These are phyloP conservation scores for Drosophila nr. fundita DNA, from an alignment of 2,888 invertebrate genomes.

Conservation along the genomic window DNA sequence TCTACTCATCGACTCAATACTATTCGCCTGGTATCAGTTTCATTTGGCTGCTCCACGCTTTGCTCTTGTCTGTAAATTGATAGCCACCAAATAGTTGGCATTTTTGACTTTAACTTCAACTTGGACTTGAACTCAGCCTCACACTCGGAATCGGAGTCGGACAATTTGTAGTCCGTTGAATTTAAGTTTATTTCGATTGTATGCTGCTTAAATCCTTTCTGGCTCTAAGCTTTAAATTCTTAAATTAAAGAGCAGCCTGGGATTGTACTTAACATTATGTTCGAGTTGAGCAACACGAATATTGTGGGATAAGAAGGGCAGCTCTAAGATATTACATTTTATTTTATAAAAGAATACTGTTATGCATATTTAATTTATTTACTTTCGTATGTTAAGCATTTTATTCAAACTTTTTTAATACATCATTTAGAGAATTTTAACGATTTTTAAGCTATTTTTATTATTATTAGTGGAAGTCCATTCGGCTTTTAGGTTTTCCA, in stretches of 20 bases:
- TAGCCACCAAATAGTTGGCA: constrained; percentile 72
- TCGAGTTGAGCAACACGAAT: background rate
- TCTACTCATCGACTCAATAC: constrained; percentile 5
- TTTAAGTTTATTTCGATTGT: constrained; percentile 27
- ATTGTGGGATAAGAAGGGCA: background rate
- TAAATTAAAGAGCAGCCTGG: background rate
- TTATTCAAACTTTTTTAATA: background rate
- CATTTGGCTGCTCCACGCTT: constrained; percentile 81
- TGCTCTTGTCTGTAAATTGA: constrained; percentile 73
- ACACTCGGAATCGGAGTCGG: background rate
- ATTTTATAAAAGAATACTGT: too few relatives aligned
- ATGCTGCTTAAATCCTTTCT: constrained; percentile 6
- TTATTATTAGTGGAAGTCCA: background rate
- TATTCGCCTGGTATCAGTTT: constrained; percentile 74
- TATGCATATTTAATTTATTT: too few relatives aligned
- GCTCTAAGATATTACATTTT: background rate
- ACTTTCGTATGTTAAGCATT: background rate
- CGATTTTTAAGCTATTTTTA: background rate
- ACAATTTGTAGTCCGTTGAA: constrained; percentile 54
- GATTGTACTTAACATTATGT: background rate
- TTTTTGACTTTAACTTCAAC: constrained; percentile 52
- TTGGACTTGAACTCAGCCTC: constrained; percentile 19
- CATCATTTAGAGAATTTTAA: background rate
- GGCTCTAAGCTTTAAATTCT: background rate
- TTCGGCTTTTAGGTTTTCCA: background rate